A percentile compares a stretch with the other conserved stretches of the same genome.
These are phyloP conservation scores for Drosophila trichaetosa DNA, from an alignment of 2,888 invertebrate genomes.

Conservation along the genomic window DNA sequence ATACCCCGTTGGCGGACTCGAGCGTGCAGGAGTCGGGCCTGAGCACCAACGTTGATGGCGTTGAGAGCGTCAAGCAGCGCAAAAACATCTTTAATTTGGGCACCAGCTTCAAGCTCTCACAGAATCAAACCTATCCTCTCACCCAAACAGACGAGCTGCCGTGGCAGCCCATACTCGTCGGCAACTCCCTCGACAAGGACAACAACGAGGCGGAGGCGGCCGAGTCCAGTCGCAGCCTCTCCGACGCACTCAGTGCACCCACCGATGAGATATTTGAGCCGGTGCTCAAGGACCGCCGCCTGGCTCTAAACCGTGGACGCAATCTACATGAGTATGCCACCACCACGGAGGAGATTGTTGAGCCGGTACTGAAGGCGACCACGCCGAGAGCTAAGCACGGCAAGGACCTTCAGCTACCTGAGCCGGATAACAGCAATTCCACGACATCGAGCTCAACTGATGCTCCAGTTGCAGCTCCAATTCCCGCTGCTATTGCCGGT, in stretches of 20 bases:
- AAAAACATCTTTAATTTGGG: slow-evolving; percentile 85
- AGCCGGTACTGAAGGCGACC: slow-evolving; percentile 89
- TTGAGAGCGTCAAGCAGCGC: slow-evolving; percentile 82
- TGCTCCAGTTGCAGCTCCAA: not conserved
- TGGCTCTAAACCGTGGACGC: slow-evolving; percentile 76
- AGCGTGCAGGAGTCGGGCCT: slow-evolving; percentile 71
- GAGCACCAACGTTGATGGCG: slow-evolving; percentile 72
- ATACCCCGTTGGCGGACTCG: slow-evolving; percentile 67
- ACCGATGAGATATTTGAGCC: slow-evolving; percentile 86
- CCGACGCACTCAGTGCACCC: slow-evolving; percentile 58
- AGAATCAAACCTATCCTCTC: slow-evolving; percentile 79
- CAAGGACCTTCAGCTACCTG: slow-evolving; percentile 71
- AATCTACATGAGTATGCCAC: slow-evolving; percentile 72
- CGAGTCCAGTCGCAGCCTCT: slow-evolving; percentile 83
- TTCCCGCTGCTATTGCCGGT: not conserved
- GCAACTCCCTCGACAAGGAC: slow-evolving; percentile 85
- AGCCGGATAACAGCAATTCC: slow-evolving; percentile 8
- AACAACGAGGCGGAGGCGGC: slow-evolving; percentile 73
- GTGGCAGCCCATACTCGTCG: slow-evolving; percentile 86
- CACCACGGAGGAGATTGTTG: slow-evolving; percentile 88
- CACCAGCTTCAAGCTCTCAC: slow-evolving; percentile 81
- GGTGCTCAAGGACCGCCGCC: slow-evolving; percentile 83
- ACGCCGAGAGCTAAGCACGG: slow-evolving; percentile 85
- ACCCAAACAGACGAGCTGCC: slow-evolving; percentile 83
- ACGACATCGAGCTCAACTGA: slow-evolving; percentile 3